Percentiles rank a stretch among this genome's conserved stretches.
These are phyloP conservation scores for Cynoglossus semilaevis DNA, from an alignment of 2,113 vertebrate species.

Conservation along the genomic window DNA sequence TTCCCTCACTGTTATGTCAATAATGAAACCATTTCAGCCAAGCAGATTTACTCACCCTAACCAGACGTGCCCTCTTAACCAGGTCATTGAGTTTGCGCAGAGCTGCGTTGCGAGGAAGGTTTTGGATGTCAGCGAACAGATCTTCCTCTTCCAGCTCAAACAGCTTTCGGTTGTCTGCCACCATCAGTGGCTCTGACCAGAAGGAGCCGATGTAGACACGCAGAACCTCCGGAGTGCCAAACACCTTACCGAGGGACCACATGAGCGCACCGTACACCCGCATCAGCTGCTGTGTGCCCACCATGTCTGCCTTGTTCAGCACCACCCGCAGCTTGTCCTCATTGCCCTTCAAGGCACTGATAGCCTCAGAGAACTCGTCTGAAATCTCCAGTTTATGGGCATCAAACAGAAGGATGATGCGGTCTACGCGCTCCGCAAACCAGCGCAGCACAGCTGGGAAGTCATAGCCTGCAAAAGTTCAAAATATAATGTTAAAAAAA, in stretches of 20 bases:
- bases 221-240: constrained; percentile 89
- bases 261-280: constrained; percentile 91
- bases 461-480: constrained; percentile 82
- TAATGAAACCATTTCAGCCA: background rate
- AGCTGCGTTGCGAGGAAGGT: constrained; percentile 87
- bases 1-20: background rate
- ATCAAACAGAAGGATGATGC: constrained; percentile 91
- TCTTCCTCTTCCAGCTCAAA: constrained; percentile 93
- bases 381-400: constrained; percentile 96
- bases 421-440: constrained; percentile 91
- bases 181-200: constrained; percentile 89
- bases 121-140: constrained; percentile 89
- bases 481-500: background rate
- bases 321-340: constrained; percentile 95
- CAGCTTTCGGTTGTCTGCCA: constrained; percentile 83
- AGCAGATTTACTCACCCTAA: constrained; percentile 77
- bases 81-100: constrained; percentile 91
- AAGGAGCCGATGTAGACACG: constrained; percentile 94
- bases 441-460: constrained; percentile 90
- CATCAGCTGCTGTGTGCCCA: constrained; percentile 95
- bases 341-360: constrained; percentile 86
- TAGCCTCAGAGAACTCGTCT: constrained; percentile 91
- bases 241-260: constrained; percentile 94
- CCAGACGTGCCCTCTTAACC: constrained; percentile 87
- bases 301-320: constrained; percentile 94